phyloP scores from a whole-genome alignment of 2,797 vertebrate species.

The Pipistrellus kuhlii region DNA sequence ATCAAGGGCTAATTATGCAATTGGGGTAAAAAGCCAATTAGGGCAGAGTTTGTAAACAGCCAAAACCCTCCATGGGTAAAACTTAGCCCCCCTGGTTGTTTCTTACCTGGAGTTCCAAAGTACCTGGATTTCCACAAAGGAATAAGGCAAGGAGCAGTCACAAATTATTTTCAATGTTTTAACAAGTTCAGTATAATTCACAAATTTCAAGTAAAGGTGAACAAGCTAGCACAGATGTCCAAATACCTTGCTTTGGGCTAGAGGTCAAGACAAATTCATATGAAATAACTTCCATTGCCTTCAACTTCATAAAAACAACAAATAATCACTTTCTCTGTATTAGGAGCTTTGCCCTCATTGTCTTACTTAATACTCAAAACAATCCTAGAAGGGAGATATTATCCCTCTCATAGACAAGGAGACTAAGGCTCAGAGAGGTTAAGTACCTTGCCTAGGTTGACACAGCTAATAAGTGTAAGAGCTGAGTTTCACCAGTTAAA shows the following conservation, averaged over 20 bases:
- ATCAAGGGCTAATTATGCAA: neutral
- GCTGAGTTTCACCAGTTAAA: neutral
- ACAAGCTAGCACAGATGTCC: neutral
- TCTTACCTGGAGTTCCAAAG: neutral
- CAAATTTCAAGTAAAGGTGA: neutral
- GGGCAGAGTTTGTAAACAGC: neutral
- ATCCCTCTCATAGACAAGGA: neutral
- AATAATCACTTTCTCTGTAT: neutral
- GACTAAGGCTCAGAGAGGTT: neutral
- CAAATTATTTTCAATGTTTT: conserved; percentile 15
- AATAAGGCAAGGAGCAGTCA: neutral
- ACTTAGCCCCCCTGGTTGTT: neutral
- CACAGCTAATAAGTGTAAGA: neutral
- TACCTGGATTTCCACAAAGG: neutral
- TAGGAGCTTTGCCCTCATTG: neutral
- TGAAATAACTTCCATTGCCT: neutral
- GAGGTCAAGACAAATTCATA: neutral
- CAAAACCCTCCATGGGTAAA: neutral
- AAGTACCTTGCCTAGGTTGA: neutral
- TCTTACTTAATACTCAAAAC: neutral
- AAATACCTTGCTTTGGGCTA: neutral
- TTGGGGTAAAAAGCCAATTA: conserved; percentile 3
- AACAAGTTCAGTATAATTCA: neutral
- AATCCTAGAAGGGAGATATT: neutral
- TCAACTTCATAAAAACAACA: neutral